Percentiles rank a stretch among this genome's conserved stretches.
These are phyloP conservation scores for Phenganax stokvisi DNA, from an alignment of 92 coral and sea anemone species.

Conservation along the genomic window DNA sequence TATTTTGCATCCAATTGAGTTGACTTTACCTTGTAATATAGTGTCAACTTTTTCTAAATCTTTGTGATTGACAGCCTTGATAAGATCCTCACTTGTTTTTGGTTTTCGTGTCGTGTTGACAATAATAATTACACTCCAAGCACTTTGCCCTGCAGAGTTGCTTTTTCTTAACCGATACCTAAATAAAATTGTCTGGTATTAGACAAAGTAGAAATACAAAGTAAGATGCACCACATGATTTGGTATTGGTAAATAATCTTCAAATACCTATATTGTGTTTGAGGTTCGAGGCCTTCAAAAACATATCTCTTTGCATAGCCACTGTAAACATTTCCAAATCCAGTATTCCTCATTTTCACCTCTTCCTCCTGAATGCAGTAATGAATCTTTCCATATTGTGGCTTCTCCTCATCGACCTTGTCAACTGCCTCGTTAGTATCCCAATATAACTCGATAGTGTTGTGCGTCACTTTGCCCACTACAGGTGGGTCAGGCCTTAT, in stretches of 20 bases:
- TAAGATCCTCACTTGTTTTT: slow-evolving; percentile 88
- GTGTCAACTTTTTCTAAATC: slow-evolving; percentile 68
- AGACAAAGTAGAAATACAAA: too few relatives aligned
- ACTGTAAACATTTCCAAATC: slow-evolving; percentile 95
- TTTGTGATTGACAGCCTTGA: slow-evolving; percentile 81
- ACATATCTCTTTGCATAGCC: slow-evolving; percentile 75
- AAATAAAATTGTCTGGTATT: not conserved
- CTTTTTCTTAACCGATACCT: slow-evolving; percentile 73
- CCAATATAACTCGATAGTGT: slow-evolving; percentile 93
- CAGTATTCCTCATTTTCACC: slow-evolving; percentile 64
- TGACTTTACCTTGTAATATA: slow-evolving; percentile 67
- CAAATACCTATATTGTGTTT: slow-evolving; percentile 56
- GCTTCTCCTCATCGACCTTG: slow-evolving; percentile 48
- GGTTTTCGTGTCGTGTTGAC: slow-evolving; percentile 88
- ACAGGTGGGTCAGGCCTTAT: slow-evolving; percentile 90
- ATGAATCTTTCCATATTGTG: slow-evolving; percentile 49
- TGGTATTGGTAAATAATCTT: not conserved
- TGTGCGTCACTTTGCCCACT: slow-evolving; percentile 96
- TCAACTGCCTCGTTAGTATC: slow-evolving; percentile 49
- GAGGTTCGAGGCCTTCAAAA: slow-evolving; percentile 85
- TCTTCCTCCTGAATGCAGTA: slow-evolving; percentile 90
- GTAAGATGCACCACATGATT: not conserved
- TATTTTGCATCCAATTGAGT: too few relatives aligned
- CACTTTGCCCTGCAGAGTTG: slow-evolving; percentile 74
- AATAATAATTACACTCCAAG: slow-evolving; percentile 87